These are phyloP conservation scores for Actenoides lindsayi DNA, from an alignment of 2,113 vertebrate genomes.

Conservation along the genomic window DNA sequence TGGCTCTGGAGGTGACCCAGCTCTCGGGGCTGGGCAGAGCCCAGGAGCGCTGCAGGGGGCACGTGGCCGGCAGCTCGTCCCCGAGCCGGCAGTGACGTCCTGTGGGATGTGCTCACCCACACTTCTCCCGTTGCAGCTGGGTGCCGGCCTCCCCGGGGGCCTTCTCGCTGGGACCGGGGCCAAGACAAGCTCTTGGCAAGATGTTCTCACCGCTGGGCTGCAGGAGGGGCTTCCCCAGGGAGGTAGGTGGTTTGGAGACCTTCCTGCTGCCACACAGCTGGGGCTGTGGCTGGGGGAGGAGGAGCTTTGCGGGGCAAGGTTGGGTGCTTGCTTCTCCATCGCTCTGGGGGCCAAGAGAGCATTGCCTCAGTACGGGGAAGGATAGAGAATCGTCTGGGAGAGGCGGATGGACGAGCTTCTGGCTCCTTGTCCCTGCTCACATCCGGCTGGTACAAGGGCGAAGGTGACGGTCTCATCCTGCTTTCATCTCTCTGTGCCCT, in stretches of 20 bases:
- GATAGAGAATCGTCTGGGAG: rapidly evolving
- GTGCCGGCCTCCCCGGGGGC: background rate
- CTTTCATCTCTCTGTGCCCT: background rate
- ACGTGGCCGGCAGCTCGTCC: background rate
- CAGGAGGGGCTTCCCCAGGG: background rate
- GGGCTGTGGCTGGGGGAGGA: rapidly evolving
- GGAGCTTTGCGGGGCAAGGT: rapidly evolving
- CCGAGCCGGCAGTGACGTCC: background rate
- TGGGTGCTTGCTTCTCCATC: rapidly evolving
- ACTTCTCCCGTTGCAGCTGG: background rate
- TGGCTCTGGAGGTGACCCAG: background rate
- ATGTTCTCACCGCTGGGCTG: background rate
- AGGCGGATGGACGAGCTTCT: rapidly evolving
- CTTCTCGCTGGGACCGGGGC: rapidly evolving
- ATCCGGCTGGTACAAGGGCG: background rate
- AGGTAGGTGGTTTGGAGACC: background rate
- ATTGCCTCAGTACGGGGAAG: rapidly evolving
- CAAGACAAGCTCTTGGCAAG: background rate
- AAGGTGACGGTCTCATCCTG: background rate
- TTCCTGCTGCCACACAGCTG: background rate
- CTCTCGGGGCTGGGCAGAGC: rapidly evolving
- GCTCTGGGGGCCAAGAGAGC: rapidly evolving
- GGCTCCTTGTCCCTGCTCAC: background rate
- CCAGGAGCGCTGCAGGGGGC: background rate
- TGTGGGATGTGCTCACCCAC: background rate